phyloP scores from a whole-genome alignment of 2,888 invertebrate species.

The Apamea crenata region DNA sequence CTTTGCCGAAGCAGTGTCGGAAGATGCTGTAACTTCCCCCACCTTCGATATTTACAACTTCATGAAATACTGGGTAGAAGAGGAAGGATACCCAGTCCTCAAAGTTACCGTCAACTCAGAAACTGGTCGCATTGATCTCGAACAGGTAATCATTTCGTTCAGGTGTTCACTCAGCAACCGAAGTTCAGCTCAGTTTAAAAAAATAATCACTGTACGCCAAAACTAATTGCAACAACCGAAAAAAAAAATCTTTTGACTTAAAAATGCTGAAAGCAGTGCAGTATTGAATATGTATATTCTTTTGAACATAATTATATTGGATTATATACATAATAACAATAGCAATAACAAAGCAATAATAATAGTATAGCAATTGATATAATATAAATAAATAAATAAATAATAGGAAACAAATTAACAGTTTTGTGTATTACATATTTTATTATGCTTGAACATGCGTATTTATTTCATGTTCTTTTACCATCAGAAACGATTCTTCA shows the following conservation, averaged over 20 bases:
- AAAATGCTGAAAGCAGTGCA: not conserved
- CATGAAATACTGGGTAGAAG: slow-evolving; percentile 90
- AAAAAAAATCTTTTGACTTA: not conserved
- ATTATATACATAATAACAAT: too few relatives aligned
- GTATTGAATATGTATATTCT: too few relatives aligned
- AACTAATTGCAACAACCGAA: not conserved
- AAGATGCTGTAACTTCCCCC: slow-evolving; percentile 69
- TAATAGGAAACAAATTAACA: not conserved
- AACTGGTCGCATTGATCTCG: slow-evolving; percentile 75
- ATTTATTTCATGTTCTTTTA: not conserved
- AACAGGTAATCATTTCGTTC: slow-evolving; percentile 75
- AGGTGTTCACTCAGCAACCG: not conserved
- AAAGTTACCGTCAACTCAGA: slow-evolving; percentile 84
- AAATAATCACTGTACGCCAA: not conserved
- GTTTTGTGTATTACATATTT: not conserved
- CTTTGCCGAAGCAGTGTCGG: slow-evolving; percentile 77
- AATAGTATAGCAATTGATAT: too few relatives aligned
- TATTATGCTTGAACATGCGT: not conserved
- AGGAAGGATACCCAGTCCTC: slow-evolving; percentile 91
- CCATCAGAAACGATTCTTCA: slow-evolving; percentile 83
- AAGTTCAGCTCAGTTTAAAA: not conserved
- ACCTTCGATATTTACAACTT: slow-evolving; percentile 74
- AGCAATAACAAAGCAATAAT: too few relatives aligned
- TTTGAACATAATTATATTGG: too few relatives aligned
- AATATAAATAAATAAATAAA: too few relatives aligned